A percentile compares a stretch with the other conserved stretches of the same genome.
Conservation (phyloP, 2,888 invertebrate species). For the Diarsia dahlii region DNA sequence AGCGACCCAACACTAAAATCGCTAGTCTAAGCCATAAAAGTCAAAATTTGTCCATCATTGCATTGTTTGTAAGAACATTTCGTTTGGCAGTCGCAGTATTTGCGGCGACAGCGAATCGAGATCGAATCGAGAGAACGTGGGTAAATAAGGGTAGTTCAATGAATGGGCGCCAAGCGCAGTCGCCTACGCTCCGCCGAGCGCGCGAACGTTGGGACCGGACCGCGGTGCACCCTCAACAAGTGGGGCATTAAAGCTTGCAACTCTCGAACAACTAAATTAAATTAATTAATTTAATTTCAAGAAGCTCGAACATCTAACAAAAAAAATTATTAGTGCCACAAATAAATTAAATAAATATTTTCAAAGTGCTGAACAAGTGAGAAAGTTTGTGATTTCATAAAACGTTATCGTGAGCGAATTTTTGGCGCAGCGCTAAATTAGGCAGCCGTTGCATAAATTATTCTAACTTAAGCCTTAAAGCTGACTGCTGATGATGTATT, state of each 20-base stretch:
- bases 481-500: conserved; percentile 30
- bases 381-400: conserved; percentile 64
- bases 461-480: conserved; percentile 54
- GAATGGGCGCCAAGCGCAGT: conserved; percentile 89
- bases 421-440: conserved; percentile 63
- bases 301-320: conserved; percentile 13
- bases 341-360: conserved; percentile 28
- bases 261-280: conserved; percentile 66
- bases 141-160: conserved; percentile 79
- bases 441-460: conserved; percentile 68
- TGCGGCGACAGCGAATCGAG: conserved; percentile 68
- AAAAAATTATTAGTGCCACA: conserved; percentile 33
- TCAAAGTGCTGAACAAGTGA: conserved; percentile 58
- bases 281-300: conserved; percentile 38
- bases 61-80: conserved; percentile 56
- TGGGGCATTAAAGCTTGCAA: conserved; percentile 71
- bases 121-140: conserved; percentile 76
- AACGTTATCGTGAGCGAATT: conserved; percentile 53
- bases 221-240: conserved; percentile 82
- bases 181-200: conserved; percentile 87
- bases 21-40: conserved; percentile 35
- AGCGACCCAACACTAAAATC: conserved; percentile 11
- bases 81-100: conserved; percentile 48
- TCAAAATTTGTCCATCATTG: conserved; percentile 46
- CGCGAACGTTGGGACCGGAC: conserved; percentile 84